Evolutionary conservation across 2,888 invertebrate genomes (phyloP), one percentile per base, ranked within the genome.

Genomic region (Amiota communis): DNA sequence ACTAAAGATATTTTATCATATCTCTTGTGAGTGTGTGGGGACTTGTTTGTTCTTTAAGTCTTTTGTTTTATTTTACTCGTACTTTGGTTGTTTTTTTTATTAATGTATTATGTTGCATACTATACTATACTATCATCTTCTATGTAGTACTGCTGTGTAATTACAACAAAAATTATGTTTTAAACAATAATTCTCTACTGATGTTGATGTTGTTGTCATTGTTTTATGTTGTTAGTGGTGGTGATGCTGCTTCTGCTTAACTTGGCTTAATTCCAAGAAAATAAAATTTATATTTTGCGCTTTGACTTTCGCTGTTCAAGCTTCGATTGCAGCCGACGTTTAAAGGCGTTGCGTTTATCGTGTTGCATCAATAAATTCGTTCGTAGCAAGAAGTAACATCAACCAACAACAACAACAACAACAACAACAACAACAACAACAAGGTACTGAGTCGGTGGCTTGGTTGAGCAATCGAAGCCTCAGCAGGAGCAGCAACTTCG

Each of bases 301-400:
- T 48, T 64, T 57, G 72, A 61, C 63, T 59, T 57, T 15, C 67
- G 74, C 70, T 73, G 76, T 65, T 59, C 70, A 36, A 47, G 69
- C 36, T 67, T 51, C 56, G 53, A 69, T 59, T 67, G 63, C 56
- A 10, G 11, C 49, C 57, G 36, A 59, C 75, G 73, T 69, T 57
- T 84, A 82, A 84, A 79, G 71, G 76, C 74, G 81, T 77, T 81
- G 79, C 77, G 76, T 85, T 84, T 83, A 85, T 83, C 85, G 81
- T 80, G 80, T 80, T 80, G 78, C 84, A 83, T 81, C 83, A 83
- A 83, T 85, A 83, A 83, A 83, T 83, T 80, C 75, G 74, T 83
- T 80, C 75, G 74, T 68, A 74, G 71, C 68, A 69, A 59, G 71
- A 68, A n/a, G 68, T 72, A 65, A 72, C 71, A 61, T 63, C 71